phyloP scores from a whole-genome alignment of 1,140 invertebrate genomes.

The Nasonia giraulti region DNA sequence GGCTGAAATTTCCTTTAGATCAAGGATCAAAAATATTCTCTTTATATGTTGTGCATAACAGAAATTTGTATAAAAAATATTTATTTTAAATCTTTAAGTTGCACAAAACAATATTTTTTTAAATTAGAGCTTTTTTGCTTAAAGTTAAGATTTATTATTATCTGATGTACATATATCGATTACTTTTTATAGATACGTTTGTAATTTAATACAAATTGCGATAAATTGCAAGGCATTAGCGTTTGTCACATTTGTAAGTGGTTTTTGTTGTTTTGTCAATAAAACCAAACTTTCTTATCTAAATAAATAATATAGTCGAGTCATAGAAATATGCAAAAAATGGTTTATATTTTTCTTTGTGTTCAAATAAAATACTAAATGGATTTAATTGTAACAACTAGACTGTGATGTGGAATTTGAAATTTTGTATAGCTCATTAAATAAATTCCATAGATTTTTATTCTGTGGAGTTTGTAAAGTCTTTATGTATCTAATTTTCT shows the following conservation, averaged over 20 bases:
- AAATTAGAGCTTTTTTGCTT: neutral
- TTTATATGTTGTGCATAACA: neutral
- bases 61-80: slow-evolving; percentile 20
- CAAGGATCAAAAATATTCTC: neutral
- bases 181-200: slow-evolving; percentile 38
- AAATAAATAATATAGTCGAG: slow-evolving; percentile 42
- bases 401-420: slow-evolving; percentile 30
- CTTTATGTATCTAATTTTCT: neutral
- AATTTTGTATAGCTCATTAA: slow-evolving; percentile 26
- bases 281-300: slow-evolving; percentile 44
- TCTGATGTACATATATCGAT: slow-evolving; percentile 45
- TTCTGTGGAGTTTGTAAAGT: slow-evolving; percentile 29
- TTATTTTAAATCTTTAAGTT: slow-evolving; percentile 19
- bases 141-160: slow-evolving; percentile 44
- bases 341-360: slow-evolving; percentile 38
- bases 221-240: slow-evolving; percentile 21
- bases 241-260: slow-evolving; percentile 42
- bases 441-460: slow-evolving; percentile 14
- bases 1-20: neutral
- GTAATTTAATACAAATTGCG: slow-evolving; percentile 40
- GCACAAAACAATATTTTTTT: slow-evolving; percentile 19
- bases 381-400: slow-evolving; percentile 21
- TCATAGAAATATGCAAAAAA: slow-evolving; percentile 22
- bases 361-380: slow-evolving; percentile 24
- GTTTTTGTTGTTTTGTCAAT: slow-evolving; percentile 35